phyloP scores from a whole-genome alignment of 2,797 vertebrate species.

The Pyrocephalus nanus region DNA sequence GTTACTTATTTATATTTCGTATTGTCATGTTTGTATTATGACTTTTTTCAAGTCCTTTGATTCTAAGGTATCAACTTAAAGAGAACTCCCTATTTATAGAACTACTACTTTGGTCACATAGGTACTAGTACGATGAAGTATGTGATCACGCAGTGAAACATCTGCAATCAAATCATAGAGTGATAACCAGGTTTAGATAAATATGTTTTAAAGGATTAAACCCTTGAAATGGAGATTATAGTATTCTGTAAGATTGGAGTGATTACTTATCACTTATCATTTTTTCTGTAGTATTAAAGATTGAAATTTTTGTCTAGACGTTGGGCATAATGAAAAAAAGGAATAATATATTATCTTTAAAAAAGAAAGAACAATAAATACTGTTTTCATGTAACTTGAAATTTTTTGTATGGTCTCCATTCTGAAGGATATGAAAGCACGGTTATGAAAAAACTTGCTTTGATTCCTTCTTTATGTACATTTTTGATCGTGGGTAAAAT shows the following conservation, averaged over 20 bases:
- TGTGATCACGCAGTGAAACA: background rate
- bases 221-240: background rate
- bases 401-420: background rate
- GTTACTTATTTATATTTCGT: background rate
- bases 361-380: background rate
- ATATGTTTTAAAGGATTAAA: background rate
- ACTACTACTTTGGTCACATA: background rate
- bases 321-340: background rate
- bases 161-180: background rate
- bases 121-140: background rate
- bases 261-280: background rate
- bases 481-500: background rate
- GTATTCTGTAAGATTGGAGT: background rate
- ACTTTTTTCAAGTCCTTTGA: background rate
- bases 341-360: background rate
- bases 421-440: background rate
- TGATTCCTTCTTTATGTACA: background rate
- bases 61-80: background rate
- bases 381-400: background rate
- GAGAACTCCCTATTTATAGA: background rate
- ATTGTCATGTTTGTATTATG: background rate
- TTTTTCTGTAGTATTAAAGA: background rate
- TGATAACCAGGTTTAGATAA: background rate
- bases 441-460: background rate
- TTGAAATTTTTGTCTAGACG: background rate